A percentile compares a stretch with the other conserved stretches of the same genome.
phyloP scores from a whole-genome alignment of 2,797 vertebrate genomes.

The Selene dorsalis region DNA sequence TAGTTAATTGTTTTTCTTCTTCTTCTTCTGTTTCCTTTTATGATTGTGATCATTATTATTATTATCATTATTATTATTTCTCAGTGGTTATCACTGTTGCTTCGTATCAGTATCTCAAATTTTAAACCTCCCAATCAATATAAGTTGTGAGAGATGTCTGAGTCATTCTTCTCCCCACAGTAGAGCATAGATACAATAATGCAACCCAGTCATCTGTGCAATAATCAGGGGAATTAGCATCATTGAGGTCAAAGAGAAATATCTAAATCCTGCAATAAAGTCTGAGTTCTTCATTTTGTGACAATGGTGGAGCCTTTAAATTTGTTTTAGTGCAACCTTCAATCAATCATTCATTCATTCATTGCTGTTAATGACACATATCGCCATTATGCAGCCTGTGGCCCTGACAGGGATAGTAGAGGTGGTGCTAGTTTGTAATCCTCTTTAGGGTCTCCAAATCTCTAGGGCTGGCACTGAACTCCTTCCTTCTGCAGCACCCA shows the following conservation, averaged over 20 bases:
- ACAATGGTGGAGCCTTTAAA: constrained; percentile 1
- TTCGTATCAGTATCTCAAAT: neutral
- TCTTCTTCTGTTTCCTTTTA: neutral
- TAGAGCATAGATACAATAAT: neutral
- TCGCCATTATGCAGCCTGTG: constrained; percentile 1
- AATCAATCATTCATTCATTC: constrained; percentile 36
- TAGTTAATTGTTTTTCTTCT: neutral
- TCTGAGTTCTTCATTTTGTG: neutral
- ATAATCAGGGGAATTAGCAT: constrained; percentile 4
- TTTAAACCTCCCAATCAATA: neutral
- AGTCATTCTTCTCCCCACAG: neutral
- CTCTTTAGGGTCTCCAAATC: constrained; percentile 52
- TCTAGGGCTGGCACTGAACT: constrained; percentile 30
- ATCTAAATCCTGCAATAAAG: neutral
- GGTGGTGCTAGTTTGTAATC: constrained; percentile 50
- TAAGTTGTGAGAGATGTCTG: too few species aligned
- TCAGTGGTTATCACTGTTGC: neutral
- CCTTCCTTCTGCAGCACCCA: constrained; percentile 34
- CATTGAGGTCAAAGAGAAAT: neutral
- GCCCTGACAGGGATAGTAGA: constrained; percentile 14
- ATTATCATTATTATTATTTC: neutral
- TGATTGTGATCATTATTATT: neutral
- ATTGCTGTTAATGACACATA: constrained; percentile 40
- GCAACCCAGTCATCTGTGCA: neutral
- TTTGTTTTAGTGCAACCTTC: constrained; percentile 8